Evolutionary conservation across 2,797 vertebrate species (phyloP).

Genomic region (Lepidocolaptes lacrymiger): DNA sequence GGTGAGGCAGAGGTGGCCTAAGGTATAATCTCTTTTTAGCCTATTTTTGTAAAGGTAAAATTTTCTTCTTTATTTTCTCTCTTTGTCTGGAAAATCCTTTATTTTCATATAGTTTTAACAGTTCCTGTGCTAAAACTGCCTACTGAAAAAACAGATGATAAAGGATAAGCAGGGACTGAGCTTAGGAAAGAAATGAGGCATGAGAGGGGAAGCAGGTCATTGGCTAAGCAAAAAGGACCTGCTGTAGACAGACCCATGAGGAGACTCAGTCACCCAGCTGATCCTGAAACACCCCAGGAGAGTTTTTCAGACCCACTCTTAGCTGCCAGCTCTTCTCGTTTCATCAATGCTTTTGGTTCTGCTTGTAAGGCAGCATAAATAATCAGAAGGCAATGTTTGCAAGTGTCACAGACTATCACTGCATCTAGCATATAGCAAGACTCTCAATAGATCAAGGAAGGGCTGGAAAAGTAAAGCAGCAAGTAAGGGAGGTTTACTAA

Average conservation of each 20-base stretch:
- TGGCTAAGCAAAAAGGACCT: neutral
- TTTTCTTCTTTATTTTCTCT: neutral
- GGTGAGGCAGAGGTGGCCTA: neutral
- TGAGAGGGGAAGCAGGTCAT: neutral
- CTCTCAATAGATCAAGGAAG: neutral
- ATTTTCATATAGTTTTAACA: neutral
- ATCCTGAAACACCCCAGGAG: neutral
- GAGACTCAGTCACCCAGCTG: neutral
- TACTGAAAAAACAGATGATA: neutral
- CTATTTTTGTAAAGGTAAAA: neutral
- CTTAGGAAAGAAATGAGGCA: neutral
- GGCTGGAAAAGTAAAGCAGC: neutral
- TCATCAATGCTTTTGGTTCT: neutral
- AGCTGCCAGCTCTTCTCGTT: neutral
- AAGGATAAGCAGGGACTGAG: neutral
- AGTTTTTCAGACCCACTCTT: neutral
- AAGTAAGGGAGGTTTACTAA: neutral
- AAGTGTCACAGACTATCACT: neutral
- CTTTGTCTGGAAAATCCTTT: neutral
- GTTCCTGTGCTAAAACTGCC: neutral
- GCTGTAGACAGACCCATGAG: neutral
- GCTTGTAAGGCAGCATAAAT: neutral
- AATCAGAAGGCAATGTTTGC: neutral
- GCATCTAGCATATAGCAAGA: accelerated
- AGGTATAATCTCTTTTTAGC: neutral